Conservation (phyloP, 1,140 invertebrate genomes). For the Bombyx mandarina region DNA sequence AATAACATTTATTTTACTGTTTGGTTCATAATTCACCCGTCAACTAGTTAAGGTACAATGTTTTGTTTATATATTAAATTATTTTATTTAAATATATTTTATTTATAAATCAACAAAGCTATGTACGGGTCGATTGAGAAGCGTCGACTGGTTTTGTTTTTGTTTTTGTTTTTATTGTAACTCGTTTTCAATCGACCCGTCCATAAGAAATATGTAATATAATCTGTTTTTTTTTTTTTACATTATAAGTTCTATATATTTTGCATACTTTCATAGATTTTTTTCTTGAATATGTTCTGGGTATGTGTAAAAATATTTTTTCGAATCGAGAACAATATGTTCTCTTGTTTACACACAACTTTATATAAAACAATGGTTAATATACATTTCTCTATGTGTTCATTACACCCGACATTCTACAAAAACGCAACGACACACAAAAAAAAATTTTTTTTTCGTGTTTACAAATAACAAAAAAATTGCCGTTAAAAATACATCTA, state of each 20-base stretch:
- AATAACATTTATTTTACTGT: constrained; percentile 66
- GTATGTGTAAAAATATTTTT: constrained; percentile 66
- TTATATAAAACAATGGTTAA: constrained; percentile 54
- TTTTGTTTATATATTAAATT: constrained; percentile 27
- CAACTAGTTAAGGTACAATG: constrained; percentile 61
- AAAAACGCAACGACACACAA: background rate
- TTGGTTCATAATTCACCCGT: constrained; percentile 51
- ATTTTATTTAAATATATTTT: constrained; percentile 17
- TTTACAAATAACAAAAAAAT: background rate
- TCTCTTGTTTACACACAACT: constrained; percentile 64
- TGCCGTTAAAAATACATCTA: too few species aligned
- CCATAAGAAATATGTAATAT: constrained; percentile 15
- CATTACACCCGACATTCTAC: background rate
- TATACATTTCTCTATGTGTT: constrained; percentile 2
- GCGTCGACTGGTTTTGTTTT: background rate
- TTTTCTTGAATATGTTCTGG: constrained; percentile 61
- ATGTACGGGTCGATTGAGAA: constrained; percentile 35
- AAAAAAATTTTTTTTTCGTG: background rate
- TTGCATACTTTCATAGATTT: constrained; percentile 20
- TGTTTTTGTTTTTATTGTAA: constrained; percentile 8
- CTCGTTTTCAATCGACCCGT: too few species aligned
- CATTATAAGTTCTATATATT: constrained; percentile 56
- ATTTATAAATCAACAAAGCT: constrained; percentile 65
- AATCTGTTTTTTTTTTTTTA: constrained; percentile 48
- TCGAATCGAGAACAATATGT: constrained; percentile 57